These are phyloP conservation scores for Paguma larvata DNA, from an alignment of 2,797 vertebrate species.

Conservation along the genomic window DNA sequence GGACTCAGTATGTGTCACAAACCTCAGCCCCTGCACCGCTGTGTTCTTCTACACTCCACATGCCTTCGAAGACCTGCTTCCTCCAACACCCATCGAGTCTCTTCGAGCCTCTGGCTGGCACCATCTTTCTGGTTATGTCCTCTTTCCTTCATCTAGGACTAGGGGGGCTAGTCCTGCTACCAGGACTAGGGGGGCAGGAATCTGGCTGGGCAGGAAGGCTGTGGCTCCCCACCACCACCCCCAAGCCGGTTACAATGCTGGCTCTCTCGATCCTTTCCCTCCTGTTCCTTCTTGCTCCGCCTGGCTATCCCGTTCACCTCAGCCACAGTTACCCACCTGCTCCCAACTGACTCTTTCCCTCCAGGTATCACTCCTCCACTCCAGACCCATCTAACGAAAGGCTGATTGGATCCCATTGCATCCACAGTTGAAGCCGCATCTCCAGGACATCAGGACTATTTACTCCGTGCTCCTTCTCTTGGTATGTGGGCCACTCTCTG, in stretches of 20 bases:
- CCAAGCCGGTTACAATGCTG: fast-evolving
- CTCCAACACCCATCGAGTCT: background rate
- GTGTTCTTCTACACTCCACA: fast-evolving
- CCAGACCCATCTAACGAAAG: background rate
- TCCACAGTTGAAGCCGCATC: fast-evolving
- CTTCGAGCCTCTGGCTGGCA: background rate
- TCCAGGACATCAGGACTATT: too few relatives aligned
- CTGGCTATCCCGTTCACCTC: background rate
- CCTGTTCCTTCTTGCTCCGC: background rate
- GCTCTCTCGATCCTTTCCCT: background rate
- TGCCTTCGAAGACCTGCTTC: background rate
- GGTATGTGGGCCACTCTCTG: background rate
- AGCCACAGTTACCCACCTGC: background rate
- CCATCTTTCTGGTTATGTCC: background rate
- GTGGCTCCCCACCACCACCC: background rate
- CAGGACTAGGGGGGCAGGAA: fast-evolving
- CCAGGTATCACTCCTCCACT: background rate
- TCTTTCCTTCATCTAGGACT: background rate
- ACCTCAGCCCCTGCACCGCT: background rate
- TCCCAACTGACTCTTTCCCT: background rate
- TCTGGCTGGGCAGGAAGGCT: background rate
- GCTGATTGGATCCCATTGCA: too few relatives aligned
- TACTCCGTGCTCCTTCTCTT: background rate
- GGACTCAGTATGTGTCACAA: background rate
- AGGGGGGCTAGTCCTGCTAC: too few relatives aligned